Percentiles rank a stretch among this genome's conserved stretches.
These are phyloP conservation scores for Bombus balteatus DNA, from an alignment of 1,140 invertebrate species.

Conservation along the genomic window DNA sequence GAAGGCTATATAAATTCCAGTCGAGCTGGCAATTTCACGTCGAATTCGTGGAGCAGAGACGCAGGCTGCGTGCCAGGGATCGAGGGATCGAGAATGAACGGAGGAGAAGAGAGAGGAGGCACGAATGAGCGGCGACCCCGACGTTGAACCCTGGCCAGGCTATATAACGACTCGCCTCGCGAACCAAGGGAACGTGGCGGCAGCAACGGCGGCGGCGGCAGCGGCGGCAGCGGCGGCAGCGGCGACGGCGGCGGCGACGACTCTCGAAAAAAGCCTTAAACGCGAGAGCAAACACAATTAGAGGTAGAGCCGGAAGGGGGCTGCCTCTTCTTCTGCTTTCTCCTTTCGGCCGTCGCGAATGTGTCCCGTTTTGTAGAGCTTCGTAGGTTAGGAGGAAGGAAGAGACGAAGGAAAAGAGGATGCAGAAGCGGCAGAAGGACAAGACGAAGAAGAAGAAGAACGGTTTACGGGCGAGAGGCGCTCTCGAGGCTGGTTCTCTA, in stretches of 20 bases:
- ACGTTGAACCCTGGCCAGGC: conserved; percentile 40
- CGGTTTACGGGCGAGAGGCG: conserved; percentile 18
- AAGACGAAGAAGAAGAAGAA: neutral
- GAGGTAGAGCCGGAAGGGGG: conserved; percentile 68
- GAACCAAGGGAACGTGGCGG: conserved; percentile 3
- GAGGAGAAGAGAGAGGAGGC: neutral
- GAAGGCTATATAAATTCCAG: neutral
- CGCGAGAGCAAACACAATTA: conserved; percentile 78
- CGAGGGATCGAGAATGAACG: neutral
- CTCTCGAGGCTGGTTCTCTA: conserved; percentile 18
- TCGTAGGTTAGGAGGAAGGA: neutral
- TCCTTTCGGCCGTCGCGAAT: neutral
- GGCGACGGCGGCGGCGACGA: neutral
- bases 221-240: too few relatives aligned
- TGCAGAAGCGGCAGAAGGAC: too few relatives aligned
- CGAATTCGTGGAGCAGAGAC: neutral
- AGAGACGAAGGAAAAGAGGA: neutral
- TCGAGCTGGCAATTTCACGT: conserved; percentile 24
- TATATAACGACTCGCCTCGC: conserved; percentile 22
- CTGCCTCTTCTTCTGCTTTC: neutral
- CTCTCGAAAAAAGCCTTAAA: conserved; percentile 70
- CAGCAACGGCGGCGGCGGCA: neutral
- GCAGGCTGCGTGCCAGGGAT: conserved; percentile 5
- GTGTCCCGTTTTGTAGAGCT: neutral
- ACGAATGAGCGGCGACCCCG: conserved; percentile 39